Evolutionary conservation across 1,140 invertebrate genomes (phyloP).

Genomic region (Leptinotarsa lineolata): DNA sequence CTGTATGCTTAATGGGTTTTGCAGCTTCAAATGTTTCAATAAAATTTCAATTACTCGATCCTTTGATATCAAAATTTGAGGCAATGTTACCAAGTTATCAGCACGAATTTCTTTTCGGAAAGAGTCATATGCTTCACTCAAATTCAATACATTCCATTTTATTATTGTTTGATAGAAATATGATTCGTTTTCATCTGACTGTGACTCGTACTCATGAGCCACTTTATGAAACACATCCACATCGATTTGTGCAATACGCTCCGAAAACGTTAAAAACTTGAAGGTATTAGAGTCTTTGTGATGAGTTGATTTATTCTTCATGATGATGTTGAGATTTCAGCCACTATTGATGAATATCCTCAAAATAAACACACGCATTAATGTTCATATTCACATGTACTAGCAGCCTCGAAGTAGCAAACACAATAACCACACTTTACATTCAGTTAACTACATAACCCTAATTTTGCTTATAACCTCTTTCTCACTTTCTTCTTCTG

Average conservation of each 20-base stretch:
- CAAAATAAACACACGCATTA: too few species aligned
- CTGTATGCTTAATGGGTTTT: conserved; percentile 74
- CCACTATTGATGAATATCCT: too few species aligned
- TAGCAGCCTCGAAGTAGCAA: too few species aligned
- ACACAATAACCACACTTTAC: too few species aligned
- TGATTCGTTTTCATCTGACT: conserved; percentile 71
- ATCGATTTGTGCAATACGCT: conserved; percentile 81
- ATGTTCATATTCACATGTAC: too few species aligned
- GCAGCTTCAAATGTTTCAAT: conserved; percentile 71
- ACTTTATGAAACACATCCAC: conserved; percentile 79
- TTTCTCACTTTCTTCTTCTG: too few species aligned
- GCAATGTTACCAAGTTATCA: conserved; percentile 71
- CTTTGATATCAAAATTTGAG: conserved; percentile 79
- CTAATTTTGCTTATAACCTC: too few species aligned
- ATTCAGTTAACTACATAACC: too few species aligned
- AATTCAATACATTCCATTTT: conserved; percentile 86
- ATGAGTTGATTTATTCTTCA: conserved; percentile 77
- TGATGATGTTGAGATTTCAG: conserved; percentile 46
- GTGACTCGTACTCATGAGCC: conserved; percentile 69
- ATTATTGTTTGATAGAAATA: conserved; percentile 79
- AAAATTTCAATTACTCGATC: conserved; percentile 74
- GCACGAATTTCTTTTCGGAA: conserved; percentile 73
- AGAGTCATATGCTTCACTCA: conserved; percentile 77
- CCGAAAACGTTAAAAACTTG: conserved; percentile 85
- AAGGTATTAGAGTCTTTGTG: conserved; percentile 82